These are phyloP conservation scores for Drosophila chauvacae DNA, from an alignment of 1,140 invertebrate species.

Conservation along the genomic window DNA sequence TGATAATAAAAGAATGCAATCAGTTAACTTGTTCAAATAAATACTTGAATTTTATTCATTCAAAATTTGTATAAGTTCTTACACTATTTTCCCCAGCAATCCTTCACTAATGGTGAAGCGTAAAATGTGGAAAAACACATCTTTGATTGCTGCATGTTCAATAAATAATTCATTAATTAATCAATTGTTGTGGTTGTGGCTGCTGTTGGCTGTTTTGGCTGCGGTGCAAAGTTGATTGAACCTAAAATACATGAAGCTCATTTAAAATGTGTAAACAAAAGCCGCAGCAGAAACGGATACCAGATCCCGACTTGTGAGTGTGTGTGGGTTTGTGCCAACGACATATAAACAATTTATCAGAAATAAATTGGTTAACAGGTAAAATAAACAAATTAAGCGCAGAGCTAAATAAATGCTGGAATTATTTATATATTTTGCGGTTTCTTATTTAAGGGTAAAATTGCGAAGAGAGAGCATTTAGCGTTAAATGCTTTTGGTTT, in stretches of 20 bases:
- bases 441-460: constrained; percentile 24
- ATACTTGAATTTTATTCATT: background rate
- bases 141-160: constrained; percentile 55
- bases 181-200: constrained; percentile 59
- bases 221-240: constrained; percentile 79
- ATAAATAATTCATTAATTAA: constrained; percentile 78
- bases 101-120: constrained; percentile 40
- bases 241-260: constrained; percentile 63
- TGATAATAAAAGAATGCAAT: background rate
- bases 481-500: constrained; percentile 14
- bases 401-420: constrained; percentile 69
- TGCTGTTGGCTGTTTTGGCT: constrained; percentile 49
- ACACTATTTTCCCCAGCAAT: background rate
- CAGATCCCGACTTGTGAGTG: constrained; percentile 48
- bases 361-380: constrained; percentile 81
- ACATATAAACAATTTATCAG: constrained; percentile 74
- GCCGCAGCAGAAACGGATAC: constrained; percentile 48
- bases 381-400: constrained; percentile 78
- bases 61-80: background rate
- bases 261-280: constrained; percentile 68
- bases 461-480: constrained; percentile 6
- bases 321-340: constrained; percentile 29
- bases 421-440: constrained; percentile 19
- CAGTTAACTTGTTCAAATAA: background rate
- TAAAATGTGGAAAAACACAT: constrained; percentile 40